Conservation (phyloP, 2,113 vertebrate species). For the Thymallus thymallus region DNA sequence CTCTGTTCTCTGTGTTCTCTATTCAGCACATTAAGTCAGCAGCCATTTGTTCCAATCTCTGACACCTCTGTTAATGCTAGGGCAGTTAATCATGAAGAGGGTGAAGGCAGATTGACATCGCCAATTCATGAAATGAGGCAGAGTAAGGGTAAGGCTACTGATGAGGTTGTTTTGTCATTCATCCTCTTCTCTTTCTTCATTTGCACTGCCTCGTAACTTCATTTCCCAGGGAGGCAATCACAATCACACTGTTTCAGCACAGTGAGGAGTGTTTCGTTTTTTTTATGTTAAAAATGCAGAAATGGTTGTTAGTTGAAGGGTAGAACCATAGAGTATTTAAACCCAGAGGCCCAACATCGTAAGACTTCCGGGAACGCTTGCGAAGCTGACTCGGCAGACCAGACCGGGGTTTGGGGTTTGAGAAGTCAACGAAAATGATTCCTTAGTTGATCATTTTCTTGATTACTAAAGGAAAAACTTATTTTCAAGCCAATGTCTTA, state of each 20-base stretch:
- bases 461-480: too few relatives aligned
- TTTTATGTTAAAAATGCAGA: conserved; percentile 21
- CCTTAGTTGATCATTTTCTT: too few relatives aligned
- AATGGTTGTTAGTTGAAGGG: too few relatives aligned
- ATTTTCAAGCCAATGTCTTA: too few relatives aligned
- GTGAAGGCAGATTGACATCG: conserved; percentile 54
- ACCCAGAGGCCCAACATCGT: too few relatives aligned
- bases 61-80: conserved; percentile 67
- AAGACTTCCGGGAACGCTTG: too few relatives aligned
- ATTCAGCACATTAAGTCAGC: conserved; percentile 46
- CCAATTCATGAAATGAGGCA: conserved; percentile 60
- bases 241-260: conserved; percentile 27
- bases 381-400: too few relatives aligned
- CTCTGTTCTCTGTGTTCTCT: conserved; percentile 33
- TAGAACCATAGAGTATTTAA: too few relatives aligned
- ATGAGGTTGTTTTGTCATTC: not conserved
- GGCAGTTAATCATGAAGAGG: conserved; percentile 64
- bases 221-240: conserved; percentile 30
- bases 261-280: not conserved
- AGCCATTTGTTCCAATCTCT: conserved; percentile 63
- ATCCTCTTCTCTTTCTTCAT: not conserved
- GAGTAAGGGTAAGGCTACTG: conserved; percentile 49
- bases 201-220: conserved; percentile 12
- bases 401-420: too few relatives aligned
- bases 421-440: too few relatives aligned